These are phyloP conservation scores for Anolis sagrei DNA, from an alignment of 2,113 vertebrate species.

Conservation along the genomic window DNA sequence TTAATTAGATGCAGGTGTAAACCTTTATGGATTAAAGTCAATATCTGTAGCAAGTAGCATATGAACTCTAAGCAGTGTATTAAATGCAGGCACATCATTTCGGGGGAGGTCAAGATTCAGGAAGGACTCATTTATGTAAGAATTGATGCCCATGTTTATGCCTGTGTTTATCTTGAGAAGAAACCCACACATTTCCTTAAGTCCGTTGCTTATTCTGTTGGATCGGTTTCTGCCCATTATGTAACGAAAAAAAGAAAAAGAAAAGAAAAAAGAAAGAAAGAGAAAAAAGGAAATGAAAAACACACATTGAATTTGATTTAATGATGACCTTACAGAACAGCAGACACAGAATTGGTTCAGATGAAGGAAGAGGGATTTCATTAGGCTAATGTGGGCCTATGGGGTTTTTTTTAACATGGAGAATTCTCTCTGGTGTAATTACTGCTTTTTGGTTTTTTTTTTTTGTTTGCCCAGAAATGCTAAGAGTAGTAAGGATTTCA, in stretches of 20 bases:
- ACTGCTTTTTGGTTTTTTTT: background rate
- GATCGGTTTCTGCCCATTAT: background rate
- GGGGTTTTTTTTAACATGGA: background rate
- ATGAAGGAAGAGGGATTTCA: background rate
- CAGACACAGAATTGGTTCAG: background rate
- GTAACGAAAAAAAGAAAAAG: background rate
- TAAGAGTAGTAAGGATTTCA: background rate
- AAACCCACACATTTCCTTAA: slow-evolving; percentile 14
- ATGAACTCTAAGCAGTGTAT: background rate
- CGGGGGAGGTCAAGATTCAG: background rate
- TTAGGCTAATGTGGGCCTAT: background rate
- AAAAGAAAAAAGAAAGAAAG: background rate
- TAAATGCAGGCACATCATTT: background rate
- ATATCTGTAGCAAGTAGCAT: slow-evolving; percentile 14
- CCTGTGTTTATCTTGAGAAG: background rate
- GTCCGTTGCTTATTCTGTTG: slow-evolving; percentile 3
- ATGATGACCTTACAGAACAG: background rate
- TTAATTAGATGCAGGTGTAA: background rate
- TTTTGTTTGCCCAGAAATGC: background rate
- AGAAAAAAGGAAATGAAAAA: background rate
- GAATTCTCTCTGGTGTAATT: background rate
- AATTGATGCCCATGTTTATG: background rate
- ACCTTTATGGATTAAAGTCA: background rate
- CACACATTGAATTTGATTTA: background rate
- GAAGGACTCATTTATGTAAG: background rate